These are phyloP conservation scores for Andinoacara biseriatus DNA, from an alignment of 2,113 vertebrate genomes.

Conservation along the genomic window DNA sequence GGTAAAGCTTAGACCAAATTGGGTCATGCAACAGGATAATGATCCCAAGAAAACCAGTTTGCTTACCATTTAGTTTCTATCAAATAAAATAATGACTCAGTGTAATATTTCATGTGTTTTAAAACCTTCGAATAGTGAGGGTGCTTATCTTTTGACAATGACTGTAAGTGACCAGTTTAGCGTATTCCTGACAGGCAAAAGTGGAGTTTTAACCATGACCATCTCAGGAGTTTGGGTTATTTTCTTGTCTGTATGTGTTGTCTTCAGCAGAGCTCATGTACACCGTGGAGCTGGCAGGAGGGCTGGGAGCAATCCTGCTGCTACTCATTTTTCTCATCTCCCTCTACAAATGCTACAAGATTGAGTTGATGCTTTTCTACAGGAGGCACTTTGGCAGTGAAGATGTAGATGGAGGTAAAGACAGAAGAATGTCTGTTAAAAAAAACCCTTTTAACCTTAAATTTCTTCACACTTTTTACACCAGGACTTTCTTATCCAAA, in stretches of 20 bases:
- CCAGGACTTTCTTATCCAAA: neutral
- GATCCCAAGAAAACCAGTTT: neutral
- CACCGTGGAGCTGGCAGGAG: conserved; percentile 97
- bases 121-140: neutral
- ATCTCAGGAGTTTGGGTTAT: conserved; percentile 27
- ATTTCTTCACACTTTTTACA: neutral
- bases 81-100: neutral
- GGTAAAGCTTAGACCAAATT: neutral
- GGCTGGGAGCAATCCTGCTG: conserved; percentile 95
- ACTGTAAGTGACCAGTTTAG: neutral
- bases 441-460: neutral
- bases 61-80: neutral
- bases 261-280: conserved; percentile 91
- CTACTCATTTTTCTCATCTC: conserved; percentile 95
- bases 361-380: conserved; percentile 98
- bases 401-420: conserved; percentile 94
- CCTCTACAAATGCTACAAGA: conserved; percentile 97
- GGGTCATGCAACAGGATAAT: neutral
- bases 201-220: neutral
- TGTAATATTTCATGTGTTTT: neutral
- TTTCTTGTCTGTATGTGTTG: conserved; percentile 46
- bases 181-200: neutral
- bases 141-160: neutral
- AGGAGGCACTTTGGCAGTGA: conserved; percentile 96
- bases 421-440: neutral